Evolutionary conservation across 2,113 vertebrate genomes (phyloP), one percentile per base, ranked within the genome.

Genomic region (Podarcis raffonei): DNA sequence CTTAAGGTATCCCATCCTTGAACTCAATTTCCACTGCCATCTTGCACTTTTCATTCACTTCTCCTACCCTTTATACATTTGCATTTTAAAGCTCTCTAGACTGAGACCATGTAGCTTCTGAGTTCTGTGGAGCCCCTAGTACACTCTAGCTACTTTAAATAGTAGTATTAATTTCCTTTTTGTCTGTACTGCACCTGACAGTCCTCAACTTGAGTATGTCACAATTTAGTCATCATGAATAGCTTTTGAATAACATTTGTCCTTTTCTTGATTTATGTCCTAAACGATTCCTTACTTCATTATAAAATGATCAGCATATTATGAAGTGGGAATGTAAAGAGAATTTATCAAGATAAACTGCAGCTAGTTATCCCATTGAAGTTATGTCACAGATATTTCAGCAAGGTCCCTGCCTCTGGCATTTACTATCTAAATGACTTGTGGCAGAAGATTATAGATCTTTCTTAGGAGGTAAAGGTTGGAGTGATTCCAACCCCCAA

Each of bases 321-420:
- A 68, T 15, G 37, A 1, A 71, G 32, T 11, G 91, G 82, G 89
- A 91, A 68, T 15, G 37, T 1, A 71, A n/a, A 5, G 91, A 80
- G 89, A 91, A 79, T 72, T 90, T 89, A 83, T 90, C 72, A 82
- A 91, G 72, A 66, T 57, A 76, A 76, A 85, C 32, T 76, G 13
- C 72, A 87, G 79, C 35, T 42, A 85, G 2, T 30, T 25, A 66
- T 22, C 75, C 27, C 48, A 32, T 2, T 91, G 83, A 39, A 87
- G 77, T 75, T 37, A 71, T 8, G 35, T 89, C 91, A 94, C 42
- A 89, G 86, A 72, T 88, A 59, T 87, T 90, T 16, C 78, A 85
- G 6, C 30, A 82, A 84, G 32, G 8, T 87, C 66, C 90, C 12
- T 0, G 0, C 6, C 72, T 53, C 65, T 30, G 7, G 72, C 84